Evolutionary conservation across 2,888 invertebrate genomes (phyloP).

Genomic region (Panzeria rudis): DNA sequence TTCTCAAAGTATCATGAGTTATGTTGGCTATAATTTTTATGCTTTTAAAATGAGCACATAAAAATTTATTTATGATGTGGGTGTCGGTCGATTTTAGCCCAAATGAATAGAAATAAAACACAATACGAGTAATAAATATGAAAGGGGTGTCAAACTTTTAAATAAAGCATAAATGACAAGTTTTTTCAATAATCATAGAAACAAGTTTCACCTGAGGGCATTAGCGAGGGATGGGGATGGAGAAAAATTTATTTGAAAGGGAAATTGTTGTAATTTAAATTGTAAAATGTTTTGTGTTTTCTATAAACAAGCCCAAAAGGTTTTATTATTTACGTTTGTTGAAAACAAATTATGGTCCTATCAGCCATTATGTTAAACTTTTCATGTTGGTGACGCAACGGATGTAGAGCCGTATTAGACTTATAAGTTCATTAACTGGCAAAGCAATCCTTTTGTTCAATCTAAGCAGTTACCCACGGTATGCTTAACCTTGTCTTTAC

Average conservation of each 20-base stretch:
- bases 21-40: constrained; percentile 39
- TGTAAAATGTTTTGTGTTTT: no score
- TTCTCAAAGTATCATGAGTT: constrained; percentile 27
- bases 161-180: constrained; percentile 32
- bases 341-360: no score
- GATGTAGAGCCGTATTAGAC: no score
- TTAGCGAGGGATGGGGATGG: background rate
- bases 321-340: no score
- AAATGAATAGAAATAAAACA: constrained; percentile 19
- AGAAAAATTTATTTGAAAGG: background rate
- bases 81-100: constrained; percentile 19
- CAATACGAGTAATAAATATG: background rate
- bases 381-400: no score
- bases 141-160: constrained; percentile 39
- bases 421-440: no score
- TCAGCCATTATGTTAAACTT: no score
- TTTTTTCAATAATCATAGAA: constrained; percentile 37
- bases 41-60: background rate
- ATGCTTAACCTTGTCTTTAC: no score
- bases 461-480: no score
- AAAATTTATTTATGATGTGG: constrained; percentile 45
- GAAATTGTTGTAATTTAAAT: background rate
- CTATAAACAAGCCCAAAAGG: no score
- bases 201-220: constrained; percentile 40
- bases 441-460: no score